Evolutionary conservation across 2,888 invertebrate genomes (phyloP).

Genomic region (Metacarcinus magister): DNA sequence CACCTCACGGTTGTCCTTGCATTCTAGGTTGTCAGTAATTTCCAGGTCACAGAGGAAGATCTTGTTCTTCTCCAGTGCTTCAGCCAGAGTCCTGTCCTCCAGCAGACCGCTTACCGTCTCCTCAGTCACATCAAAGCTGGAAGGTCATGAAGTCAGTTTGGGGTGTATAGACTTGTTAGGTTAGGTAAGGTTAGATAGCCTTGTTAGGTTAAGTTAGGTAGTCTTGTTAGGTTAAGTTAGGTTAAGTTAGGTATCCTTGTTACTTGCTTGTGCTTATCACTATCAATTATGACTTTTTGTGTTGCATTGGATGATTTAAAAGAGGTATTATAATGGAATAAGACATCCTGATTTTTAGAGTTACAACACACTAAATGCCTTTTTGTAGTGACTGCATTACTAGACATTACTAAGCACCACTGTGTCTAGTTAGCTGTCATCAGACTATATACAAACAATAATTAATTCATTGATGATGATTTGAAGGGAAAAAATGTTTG

Average conservation of each 20-base stretch:
- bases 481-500: not conserved
- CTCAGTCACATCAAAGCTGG: conserved; percentile 84
- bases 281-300: not conserved
- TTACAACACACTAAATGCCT: no score
- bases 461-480: not conserved
- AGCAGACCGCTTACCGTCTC: conserved; percentile 84
- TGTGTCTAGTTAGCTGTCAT: not conserved
- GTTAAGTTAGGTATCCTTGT: no score
- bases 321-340: no score
- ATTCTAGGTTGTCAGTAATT: conserved; percentile 84
- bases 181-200: no score
- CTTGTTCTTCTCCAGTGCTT: conserved; percentile 84
- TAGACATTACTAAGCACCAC: not conserved
- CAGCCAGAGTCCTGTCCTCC: conserved; percentile 84
- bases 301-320: not conserved
- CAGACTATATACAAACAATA: no score
- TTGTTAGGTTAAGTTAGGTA: no score
- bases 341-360: no score
- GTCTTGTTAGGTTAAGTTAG: no score
- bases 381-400: not conserved
- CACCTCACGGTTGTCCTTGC: conserved; percentile 84
- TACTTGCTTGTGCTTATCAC: not conserved
- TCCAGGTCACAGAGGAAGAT: conserved; percentile 85
- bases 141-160: not conserved
- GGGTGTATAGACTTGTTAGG: not conserved